These are phyloP conservation scores for Pituophis catenifer DNA, from an alignment of 2,113 vertebrate genomes.

Conservation along the genomic window DNA sequence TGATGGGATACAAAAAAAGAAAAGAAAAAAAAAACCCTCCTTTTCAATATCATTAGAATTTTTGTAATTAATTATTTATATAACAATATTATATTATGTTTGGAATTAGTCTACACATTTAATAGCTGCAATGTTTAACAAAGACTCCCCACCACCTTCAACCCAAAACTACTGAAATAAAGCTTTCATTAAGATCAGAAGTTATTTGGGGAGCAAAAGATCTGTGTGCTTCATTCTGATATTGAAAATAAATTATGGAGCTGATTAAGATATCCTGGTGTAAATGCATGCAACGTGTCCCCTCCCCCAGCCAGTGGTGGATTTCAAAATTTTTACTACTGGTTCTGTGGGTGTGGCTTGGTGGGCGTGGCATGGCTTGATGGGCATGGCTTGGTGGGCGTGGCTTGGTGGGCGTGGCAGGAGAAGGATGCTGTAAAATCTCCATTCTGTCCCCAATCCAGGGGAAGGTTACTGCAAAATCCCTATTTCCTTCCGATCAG, in stretches of 20 bases:
- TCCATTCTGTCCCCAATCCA: too few relatives aligned
- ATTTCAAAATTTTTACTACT: too few relatives aligned
- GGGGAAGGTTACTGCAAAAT: too few relatives aligned
- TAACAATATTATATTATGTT: not conserved
- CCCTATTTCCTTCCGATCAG: too few relatives aligned
- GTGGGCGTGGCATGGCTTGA: too few relatives aligned
- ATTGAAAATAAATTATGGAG: not conserved
- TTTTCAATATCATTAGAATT: not conserved
- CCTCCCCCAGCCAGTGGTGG: not conserved
- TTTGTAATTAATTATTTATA: not conserved
- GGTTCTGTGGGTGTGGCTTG: too few relatives aligned
- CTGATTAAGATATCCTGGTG: not conserved
- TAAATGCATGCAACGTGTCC: not conserved
- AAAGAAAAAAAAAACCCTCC: not conserved
- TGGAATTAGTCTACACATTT: not conserved
- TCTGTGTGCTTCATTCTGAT: not conserved
- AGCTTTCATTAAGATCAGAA: not conserved
- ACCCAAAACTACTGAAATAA: not conserved
- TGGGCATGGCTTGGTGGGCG: too few relatives aligned
- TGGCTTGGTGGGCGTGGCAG: too few relatives aligned
- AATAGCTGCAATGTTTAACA: not conserved
- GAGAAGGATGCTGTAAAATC: too few relatives aligned
- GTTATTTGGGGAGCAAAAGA: not conserved
- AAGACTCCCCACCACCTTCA: not conserved
- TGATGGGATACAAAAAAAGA: not conserved